A percentile compares a stretch with the other conserved stretches of the same genome.
phyloP scores from a whole-genome alignment of 2,797 vertebrate species.

The Naso thynnoides region DNA sequence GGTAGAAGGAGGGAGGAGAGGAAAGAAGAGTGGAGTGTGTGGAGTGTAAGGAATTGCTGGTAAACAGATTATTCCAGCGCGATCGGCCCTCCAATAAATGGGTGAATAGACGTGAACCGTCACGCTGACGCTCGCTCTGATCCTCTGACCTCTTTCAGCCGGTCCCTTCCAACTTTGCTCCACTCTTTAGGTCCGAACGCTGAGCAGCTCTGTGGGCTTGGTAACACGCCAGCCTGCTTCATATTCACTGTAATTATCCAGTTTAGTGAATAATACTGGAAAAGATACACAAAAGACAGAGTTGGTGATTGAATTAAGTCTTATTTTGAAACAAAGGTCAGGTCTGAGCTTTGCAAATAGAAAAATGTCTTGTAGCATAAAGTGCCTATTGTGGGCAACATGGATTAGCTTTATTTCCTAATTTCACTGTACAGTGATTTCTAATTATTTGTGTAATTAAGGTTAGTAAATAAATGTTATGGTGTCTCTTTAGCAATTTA shows the following conservation, averaged over 20 bases:
- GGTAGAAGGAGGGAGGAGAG: slow-evolving; percentile 6
- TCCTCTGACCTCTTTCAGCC: slow-evolving; percentile 44
- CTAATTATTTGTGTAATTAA: slow-evolving; percentile 83
- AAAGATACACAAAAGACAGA: slow-evolving; percentile 61
- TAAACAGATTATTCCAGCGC: slow-evolving; percentile 70
- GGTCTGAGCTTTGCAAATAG: slow-evolving; percentile 69
- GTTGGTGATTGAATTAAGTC: slow-evolving; percentile 73
- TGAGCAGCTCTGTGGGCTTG: slow-evolving; percentile 53
- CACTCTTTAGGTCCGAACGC: slow-evolving; percentile 37
- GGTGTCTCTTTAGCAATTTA: slow-evolving; percentile 57
- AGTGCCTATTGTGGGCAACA: slow-evolving; percentile 64
- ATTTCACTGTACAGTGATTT: slow-evolving; percentile 84
- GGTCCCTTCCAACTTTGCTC: slow-evolving; percentile 32
- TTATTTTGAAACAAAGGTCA: slow-evolving; percentile 73
- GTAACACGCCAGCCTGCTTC: slow-evolving; percentile 61
- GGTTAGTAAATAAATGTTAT: slow-evolving; percentile 75
- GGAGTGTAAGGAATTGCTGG: slow-evolving; percentile 62
- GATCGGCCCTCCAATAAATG: slow-evolving; percentile 31
- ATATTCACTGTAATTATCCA: slow-evolving; percentile 77
- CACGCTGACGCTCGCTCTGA: background rate
- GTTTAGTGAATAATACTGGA: slow-evolving; percentile 77
- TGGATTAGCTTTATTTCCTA: slow-evolving; percentile 78
- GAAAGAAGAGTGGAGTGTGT: slow-evolving; percentile 38
- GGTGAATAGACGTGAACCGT: slow-evolving; percentile 22
- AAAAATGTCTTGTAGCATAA: slow-evolving; percentile 71